These are phyloP conservation scores for Ahaetulla prasina DNA, from an alignment of 2,113 vertebrate genomes.

Conservation along the genomic window DNA sequence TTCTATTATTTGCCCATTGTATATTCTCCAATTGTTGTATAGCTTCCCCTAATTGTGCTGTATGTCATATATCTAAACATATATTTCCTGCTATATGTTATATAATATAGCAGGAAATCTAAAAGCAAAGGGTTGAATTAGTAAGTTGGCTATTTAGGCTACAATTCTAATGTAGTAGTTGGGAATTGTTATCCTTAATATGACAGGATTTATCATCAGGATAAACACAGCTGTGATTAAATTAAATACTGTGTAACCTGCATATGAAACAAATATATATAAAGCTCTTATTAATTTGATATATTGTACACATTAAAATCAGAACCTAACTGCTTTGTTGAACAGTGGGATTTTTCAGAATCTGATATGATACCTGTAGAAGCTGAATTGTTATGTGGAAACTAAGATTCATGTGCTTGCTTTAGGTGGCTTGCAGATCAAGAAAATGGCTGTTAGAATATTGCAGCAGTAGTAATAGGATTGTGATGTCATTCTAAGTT, in stretches of 20 bases:
- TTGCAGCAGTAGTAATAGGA: constrained; percentile 6
- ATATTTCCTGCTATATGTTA: background rate
- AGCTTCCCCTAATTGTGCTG: background rate
- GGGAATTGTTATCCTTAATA: background rate
- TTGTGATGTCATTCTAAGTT: constrained; percentile 46
- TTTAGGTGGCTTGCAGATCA: constrained; percentile 2
- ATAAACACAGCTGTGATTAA: background rate
- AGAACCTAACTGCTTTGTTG: background rate
- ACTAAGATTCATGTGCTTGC: background rate
- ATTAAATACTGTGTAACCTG: background rate
- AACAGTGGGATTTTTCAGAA: background rate
- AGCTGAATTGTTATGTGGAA: background rate
- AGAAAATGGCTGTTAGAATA: constrained; percentile 12
- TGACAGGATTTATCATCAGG: background rate
- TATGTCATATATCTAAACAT: background rate
- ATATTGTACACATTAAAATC: background rate
- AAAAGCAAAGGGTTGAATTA: background rate
- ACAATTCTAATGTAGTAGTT: background rate
- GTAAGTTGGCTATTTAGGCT: background rate
- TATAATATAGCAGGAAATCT: background rate
- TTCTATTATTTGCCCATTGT: background rate
- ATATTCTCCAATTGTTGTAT: background rate
- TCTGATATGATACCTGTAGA: background rate
- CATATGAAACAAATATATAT: background rate
- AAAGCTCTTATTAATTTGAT: background rate